phyloP scores from a whole-genome alignment of 2,797 vertebrate species.

The Urosaurus nigricauda region DNA sequence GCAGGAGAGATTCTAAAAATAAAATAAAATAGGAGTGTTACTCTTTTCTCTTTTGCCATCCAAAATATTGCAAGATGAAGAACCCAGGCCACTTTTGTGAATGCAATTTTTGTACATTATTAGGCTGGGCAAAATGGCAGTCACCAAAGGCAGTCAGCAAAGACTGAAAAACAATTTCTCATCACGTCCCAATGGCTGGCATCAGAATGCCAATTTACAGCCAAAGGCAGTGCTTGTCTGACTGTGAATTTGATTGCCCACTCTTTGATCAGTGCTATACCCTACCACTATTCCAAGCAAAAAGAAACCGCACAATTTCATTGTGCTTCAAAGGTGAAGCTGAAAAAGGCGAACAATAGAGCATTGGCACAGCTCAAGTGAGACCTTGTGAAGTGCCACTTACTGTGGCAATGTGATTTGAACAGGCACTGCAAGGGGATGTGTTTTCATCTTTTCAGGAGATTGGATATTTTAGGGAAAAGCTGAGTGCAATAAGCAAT shows the following conservation, averaged over 20 bases:
- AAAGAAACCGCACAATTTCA: constrained; percentile 22
- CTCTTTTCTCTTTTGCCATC: background rate
- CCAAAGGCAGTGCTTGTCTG: constrained; percentile 45
- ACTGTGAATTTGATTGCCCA: constrained; percentile 46
- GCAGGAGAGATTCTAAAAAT: background rate
- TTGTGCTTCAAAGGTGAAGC: constrained; percentile 14
- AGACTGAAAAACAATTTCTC: constrained; percentile 43
- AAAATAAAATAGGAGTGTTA: background rate
- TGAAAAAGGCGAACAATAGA: background rate
- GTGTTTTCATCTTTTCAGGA: constrained; percentile 41
- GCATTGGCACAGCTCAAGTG: constrained; percentile 29
- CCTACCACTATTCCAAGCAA: background rate
- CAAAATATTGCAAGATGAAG: constrained; percentile 15
- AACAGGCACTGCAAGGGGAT: constrained; percentile 43
- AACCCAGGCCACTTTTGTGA: constrained; percentile 25
- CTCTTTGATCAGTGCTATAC: constrained; percentile 48
- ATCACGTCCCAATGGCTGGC: constrained; percentile 43
- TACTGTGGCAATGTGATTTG: background rate
- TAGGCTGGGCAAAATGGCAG: constrained; percentile 36
- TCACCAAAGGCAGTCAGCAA: constrained; percentile 39
- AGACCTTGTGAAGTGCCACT: background rate
- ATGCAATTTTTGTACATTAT: constrained; percentile 33
- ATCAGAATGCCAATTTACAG: constrained; percentile 49
- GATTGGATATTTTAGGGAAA: constrained; percentile 23
- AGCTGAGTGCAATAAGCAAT: constrained; percentile 32